A percentile compares a stretch with the other conserved stretches of the same genome.
Conservation (phyloP, 2,113 vertebrate genomes). For the Catharus fuscescens region DNA sequence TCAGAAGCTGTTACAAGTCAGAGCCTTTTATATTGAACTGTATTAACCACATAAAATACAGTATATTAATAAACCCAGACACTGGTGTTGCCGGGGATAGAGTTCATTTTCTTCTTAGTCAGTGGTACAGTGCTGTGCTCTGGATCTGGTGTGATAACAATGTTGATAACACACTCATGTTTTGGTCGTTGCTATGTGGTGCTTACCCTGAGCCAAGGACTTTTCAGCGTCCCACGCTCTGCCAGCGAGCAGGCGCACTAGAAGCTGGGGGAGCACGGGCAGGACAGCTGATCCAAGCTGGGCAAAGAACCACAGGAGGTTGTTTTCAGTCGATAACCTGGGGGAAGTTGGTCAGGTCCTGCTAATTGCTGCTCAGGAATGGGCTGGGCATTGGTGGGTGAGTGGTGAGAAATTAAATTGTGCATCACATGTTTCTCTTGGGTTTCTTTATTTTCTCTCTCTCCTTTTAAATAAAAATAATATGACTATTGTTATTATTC, state of each 20-base stretch:
- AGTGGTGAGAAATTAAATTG: neutral
- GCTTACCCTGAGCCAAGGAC: neutral
- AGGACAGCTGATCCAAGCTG: neutral
- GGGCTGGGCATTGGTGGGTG: neutral
- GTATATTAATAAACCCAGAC: neutral
- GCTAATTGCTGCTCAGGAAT: neutral
- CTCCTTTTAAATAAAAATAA: neutral
- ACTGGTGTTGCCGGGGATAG: neutral
- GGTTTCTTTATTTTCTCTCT: neutral
- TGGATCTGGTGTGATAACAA: neutral
- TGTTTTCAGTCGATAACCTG: neutral
- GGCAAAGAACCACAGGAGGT: neutral
- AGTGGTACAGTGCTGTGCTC: neutral
- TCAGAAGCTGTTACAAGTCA: neutral
- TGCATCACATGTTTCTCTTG: neutral
- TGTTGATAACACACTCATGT: neutral
- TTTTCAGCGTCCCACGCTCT: neutral
- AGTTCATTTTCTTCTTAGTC: neutral
- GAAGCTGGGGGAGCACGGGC: neutral
- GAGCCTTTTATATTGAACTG: neutral
- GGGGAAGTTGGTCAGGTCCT: neutral
- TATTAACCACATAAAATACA: neutral
- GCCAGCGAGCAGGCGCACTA: neutral
- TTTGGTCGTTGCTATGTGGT: neutral
- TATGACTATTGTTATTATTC: neutral